A percentile compares a stretch with the other conserved stretches of the same genome.
These are phyloP conservation scores for Aotus griseimembra DNA, from an alignment of 2,797 vertebrate genomes.

Conservation along the genomic window DNA sequence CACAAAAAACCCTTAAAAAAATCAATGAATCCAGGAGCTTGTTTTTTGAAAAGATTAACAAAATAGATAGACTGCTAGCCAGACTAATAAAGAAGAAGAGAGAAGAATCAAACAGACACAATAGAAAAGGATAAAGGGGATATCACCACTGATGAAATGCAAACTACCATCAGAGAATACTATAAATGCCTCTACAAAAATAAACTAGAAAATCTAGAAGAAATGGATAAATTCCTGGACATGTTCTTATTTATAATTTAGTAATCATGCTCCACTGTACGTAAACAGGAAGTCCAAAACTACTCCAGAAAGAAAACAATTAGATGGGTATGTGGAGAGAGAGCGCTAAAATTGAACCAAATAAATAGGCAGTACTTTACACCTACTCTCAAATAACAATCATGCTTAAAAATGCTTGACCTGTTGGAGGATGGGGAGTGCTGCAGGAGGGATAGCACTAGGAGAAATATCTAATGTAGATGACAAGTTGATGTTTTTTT, in stretches of 20 bases:
- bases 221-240: too few species aligned
- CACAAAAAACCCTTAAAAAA: neutral
- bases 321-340: neutral
- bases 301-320: neutral
- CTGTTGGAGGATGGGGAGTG: too few species aligned
- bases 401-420: constrained; percentile 53
- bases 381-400: constrained; percentile 49
- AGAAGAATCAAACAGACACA: neutral
- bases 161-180: too few species aligned
- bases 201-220: too few species aligned
- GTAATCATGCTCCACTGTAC: neutral
- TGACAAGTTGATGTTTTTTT: too few species aligned
- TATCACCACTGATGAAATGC: neutral
- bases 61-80: neutral
- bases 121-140: neutral
- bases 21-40: neutral
- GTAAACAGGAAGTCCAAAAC: neutral
- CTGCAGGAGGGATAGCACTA: too few species aligned
- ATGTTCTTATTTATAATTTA: neutral
- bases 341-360: neutral
- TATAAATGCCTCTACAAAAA: too few species aligned
- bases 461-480: too few species aligned
- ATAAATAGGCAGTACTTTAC: constrained; percentile 43
- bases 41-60: neutral
- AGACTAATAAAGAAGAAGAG: neutral